A percentile compares a stretch with the other conserved stretches of the same genome.
phyloP scores from a whole-genome alignment of 2,113 vertebrate genomes.

The Callionymus lyra region DNA sequence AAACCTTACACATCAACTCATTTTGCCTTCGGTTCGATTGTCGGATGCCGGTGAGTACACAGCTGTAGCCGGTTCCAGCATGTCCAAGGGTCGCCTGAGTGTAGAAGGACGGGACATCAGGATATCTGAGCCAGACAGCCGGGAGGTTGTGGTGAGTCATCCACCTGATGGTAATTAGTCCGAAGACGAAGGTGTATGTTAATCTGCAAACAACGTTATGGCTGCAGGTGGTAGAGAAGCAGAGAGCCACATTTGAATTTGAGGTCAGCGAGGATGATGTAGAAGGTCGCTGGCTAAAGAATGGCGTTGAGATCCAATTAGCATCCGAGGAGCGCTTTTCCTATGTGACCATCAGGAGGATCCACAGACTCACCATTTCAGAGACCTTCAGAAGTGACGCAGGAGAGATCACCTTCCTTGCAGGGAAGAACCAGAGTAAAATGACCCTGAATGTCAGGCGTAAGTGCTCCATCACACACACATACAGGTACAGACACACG shows the following conservation, averaged over 20 bases:
- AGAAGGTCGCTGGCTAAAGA: constrained; percentile 87
- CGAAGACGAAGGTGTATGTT: background rate
- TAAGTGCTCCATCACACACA: constrained; percentile 44
- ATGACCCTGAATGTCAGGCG: constrained; percentile 80
- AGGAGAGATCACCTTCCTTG: constrained; percentile 87
- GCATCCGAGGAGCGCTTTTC: constrained; percentile 77
- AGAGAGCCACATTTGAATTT: constrained; percentile 87
- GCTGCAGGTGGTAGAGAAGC: constrained; percentile 84
- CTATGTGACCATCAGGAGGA: constrained; percentile 78
- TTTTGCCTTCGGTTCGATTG: constrained; percentile 79
- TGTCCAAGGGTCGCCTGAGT: constrained; percentile 76
- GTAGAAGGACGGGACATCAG: constrained; percentile 86
- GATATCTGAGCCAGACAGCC: constrained; percentile 72
- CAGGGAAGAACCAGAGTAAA: constrained; percentile 82
- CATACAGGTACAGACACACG: too few relatives aligned
- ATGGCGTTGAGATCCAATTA: constrained; percentile 86
- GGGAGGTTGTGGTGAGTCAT: constrained; percentile 74
- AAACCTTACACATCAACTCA: constrained; percentile 78
- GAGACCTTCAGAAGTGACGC: constrained; percentile 85
- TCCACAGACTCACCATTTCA: constrained; percentile 86
- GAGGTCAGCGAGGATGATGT: constrained; percentile 95
- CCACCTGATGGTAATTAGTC: background rate
- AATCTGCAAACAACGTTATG: background rate
- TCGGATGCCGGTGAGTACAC: constrained; percentile 86
- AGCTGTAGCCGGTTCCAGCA: constrained; percentile 88